These are phyloP conservation scores for Grus americana DNA, from an alignment of 2,113 vertebrate genomes.

Conservation along the genomic window DNA sequence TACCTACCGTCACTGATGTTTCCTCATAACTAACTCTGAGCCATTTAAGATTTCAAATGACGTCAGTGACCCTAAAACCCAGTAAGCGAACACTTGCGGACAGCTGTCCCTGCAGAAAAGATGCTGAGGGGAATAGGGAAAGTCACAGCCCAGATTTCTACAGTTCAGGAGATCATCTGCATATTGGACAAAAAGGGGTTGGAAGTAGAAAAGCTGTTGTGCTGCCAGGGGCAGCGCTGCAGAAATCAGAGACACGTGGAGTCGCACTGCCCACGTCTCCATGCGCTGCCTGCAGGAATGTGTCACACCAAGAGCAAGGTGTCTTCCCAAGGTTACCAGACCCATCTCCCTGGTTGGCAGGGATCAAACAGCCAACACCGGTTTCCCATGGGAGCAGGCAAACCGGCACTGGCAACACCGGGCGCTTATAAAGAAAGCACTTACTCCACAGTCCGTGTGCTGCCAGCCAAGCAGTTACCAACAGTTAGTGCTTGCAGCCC, in stretches of 20 bases:
- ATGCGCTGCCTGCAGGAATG: neutral
- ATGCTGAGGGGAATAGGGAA: neutral
- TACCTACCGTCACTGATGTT: neutral
- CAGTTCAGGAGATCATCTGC: neutral
- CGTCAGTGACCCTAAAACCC: neutral
- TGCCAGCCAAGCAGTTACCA: neutral
- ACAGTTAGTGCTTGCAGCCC: rapidly evolving
- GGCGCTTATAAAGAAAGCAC: neutral
- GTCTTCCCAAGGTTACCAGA: neutral
- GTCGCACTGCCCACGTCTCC: rapidly evolving
- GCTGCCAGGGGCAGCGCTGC: rapidly evolving
- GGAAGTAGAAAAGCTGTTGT: neutral
- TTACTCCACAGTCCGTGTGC: neutral
- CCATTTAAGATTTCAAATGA: neutral
- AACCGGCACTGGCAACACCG: neutral
- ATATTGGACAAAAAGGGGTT: neutral
- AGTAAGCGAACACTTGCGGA: neutral
- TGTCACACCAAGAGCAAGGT: neutral
- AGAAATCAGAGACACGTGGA: rapidly evolving
- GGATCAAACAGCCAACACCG: neutral
- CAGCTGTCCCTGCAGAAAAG: neutral
- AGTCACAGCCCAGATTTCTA: neutral
- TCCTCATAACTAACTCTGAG: neutral
- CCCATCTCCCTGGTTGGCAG: neutral
- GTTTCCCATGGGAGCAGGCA: neutral